Base-by-base conservation (phyloP, 1,140 invertebrate species). In the Schlechtendalia chinensis region DNA sequence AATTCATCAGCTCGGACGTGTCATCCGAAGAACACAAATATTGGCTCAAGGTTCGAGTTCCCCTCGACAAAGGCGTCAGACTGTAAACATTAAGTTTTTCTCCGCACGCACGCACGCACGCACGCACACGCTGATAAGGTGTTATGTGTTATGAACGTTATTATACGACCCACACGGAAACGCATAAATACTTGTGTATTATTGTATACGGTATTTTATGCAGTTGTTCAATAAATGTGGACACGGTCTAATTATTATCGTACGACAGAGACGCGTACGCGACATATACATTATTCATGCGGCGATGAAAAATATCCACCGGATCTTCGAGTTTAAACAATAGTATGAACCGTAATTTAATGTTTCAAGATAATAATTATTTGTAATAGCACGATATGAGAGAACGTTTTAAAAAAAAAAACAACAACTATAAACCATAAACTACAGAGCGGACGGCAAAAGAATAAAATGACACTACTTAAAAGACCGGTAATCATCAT, bases 101-200 rank as follows among this genome's bases (percentile, higher is more conserved):
- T 79, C 39, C 54, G 27, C 45, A 24, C 22, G 61, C 74, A 47
- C 27, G 29, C 50, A 10, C 27, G 4, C 19, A 53, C 56, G 6
- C 32, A 77, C n/a, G n/a, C n/a, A n/a, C n/a, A n/a, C n/a, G n/a
- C n/a, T n/a, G 75, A 79, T 79, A 79, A 79, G 75, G 75, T 79
- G 75, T 47, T 50, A 79, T 45, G 50, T 45, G 47, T 63, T 63
- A 77, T 61, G 32, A 59, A 39, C 54, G 47, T 16, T 0, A n/a
- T n/a, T n/a, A n/a, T n/a, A 10, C 50, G 8, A 72, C 69, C 69
- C 69, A 72, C 69, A 54, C 69, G 27, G 53, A 72, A 29, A 53
- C 24, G 54, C 29, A 53, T 29, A 54, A 27, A 50, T 24, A 24
- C n/a, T 39, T 39, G 8, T 53, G 53, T 45, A 59, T 4, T 14